Evolutionary conservation across 1,140 invertebrate species (phyloP).

Genomic region (Drosophila burlai): DNA sequence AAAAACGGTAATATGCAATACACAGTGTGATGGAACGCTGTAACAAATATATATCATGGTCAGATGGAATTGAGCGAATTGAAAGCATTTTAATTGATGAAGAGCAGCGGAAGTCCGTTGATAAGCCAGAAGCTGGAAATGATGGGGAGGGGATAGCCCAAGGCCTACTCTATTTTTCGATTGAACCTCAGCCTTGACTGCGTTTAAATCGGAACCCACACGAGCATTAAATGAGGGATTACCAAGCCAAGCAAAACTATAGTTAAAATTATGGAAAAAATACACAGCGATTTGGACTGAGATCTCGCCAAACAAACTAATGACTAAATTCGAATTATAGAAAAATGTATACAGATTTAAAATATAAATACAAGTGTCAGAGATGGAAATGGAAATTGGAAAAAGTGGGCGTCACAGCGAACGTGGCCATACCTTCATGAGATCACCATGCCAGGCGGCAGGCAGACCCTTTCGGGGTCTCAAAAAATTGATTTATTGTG

Average conservation of each 20-base stretch:
- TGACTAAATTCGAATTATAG: conserved; percentile 25
- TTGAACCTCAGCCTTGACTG: conserved; percentile 27
- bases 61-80: conserved; percentile 44
- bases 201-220: conserved; percentile 7
- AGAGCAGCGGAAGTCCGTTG: conserved; percentile 31
- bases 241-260: conserved; percentile 16
- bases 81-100: conserved; percentile 52
- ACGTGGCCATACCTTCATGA: conserved; percentile 21
- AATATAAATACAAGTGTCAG: neutral
- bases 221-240: conserved; percentile 34
- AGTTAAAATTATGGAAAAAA: neutral
- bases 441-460: conserved; percentile 31
- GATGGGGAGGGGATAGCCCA: conserved; percentile 1
- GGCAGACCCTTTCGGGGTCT: conserved; percentile 35
- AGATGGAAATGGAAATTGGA: conserved; percentile 9
- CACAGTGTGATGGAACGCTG: conserved; percentile 29
- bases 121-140: conserved; percentile 41
- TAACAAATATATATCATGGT: conserved; percentile 51
- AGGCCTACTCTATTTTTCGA: conserved; percentile 14
- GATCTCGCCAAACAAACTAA: conserved; percentile 21
- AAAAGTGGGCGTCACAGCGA: conserved; percentile 32
- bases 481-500: conserved; percentile 52
- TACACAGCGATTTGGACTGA: conserved; percentile 3
- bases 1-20: conserved; percentile 44
- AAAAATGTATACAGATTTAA: conserved; percentile 4